These are phyloP conservation scores for Lasioglossum figueresi DNA, from an alignment of 2,888 invertebrate species.

Conservation along the genomic window DNA sequence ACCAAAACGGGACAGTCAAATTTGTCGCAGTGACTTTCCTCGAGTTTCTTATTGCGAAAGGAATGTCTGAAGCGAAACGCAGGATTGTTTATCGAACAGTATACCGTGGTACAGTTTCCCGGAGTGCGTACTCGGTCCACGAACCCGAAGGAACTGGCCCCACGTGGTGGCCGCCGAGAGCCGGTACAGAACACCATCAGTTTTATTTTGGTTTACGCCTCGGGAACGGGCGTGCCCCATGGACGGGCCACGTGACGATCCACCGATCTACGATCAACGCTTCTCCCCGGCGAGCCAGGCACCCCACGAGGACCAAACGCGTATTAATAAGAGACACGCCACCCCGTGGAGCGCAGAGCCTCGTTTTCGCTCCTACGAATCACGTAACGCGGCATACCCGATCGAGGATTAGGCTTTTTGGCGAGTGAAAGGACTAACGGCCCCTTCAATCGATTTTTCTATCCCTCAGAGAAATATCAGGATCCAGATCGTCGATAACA, in stretches of 20 bases:
- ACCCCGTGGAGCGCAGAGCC: background rate
- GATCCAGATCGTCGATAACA: background rate
- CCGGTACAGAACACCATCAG: constrained; percentile 29
- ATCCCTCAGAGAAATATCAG: background rate
- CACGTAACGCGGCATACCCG: background rate
- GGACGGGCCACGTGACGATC: constrained; percentile 55
- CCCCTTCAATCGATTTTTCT: background rate
- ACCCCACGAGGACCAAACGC: constrained; percentile 3
- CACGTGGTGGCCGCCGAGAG: constrained; percentile 60
- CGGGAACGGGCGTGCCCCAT: constrained; percentile 43
- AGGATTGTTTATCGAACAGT: background rate
- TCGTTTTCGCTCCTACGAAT: background rate
- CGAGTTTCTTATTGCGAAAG: fast-evolving
- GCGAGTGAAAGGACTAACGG: background rate
- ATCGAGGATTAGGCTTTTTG: background rate
- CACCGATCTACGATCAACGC: constrained; percentile 31
- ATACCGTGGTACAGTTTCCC: background rate
- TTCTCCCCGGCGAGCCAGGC: background rate
- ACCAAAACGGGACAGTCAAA: background rate
- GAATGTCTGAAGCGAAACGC: background rate
- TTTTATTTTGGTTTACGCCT: constrained; percentile 47
- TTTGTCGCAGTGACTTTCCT: background rate
- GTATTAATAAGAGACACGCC: background rate
- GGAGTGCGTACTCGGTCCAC: constrained; percentile 19
- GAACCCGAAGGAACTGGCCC: constrained; percentile 49